phyloP scores from a whole-genome alignment of 2,797 vertebrate genomes.

The Selene dorsalis region DNA sequence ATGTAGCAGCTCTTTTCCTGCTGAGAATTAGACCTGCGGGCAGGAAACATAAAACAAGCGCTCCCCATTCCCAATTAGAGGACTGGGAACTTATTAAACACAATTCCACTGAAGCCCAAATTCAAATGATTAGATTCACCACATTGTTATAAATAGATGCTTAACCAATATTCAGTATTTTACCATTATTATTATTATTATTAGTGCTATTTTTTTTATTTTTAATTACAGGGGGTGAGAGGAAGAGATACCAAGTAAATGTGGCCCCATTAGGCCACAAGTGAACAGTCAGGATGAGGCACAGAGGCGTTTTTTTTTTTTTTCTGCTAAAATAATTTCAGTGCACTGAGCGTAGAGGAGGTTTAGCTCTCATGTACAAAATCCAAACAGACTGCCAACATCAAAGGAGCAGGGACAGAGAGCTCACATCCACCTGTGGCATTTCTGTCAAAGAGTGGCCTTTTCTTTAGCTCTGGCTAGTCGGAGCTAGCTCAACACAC shows the following conservation, averaged over 20 bases:
- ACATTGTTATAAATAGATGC: slow-evolving; percentile 69
- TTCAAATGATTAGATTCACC: slow-evolving; percentile 76
- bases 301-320: slow-evolving; percentile 28
- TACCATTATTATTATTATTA: not conserved
- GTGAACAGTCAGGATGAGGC: slow-evolving; percentile 37
- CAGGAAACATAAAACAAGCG: slow-evolving; percentile 70
- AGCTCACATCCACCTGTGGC: slow-evolving; percentile 71
- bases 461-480: slow-evolving; percentile 65
- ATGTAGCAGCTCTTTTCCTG: slow-evolving; percentile 63
- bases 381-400: slow-evolving; percentile 58
- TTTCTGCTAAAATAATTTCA: slow-evolving; percentile 38
- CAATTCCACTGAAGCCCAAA: slow-evolving; percentile 73
- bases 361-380: slow-evolving; percentile 58
- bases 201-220: not conserved
- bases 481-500: slow-evolving; percentile 32
- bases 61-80: slow-evolving; percentile 73
- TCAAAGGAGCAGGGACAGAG: slow-evolving; percentile 73
- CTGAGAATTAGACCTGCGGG: slow-evolving; percentile 72
- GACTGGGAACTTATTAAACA: slow-evolving; percentile 77
- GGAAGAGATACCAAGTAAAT: slow-evolving; percentile 12
- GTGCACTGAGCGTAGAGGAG: slow-evolving; percentile 33
- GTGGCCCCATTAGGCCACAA: slow-evolving; percentile 40
- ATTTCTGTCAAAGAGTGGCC: slow-evolving; percentile 74
- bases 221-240: not conserved
- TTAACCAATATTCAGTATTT: slow-evolving; percentile 14